Conservation (phyloP, 2,113 vertebrate species). For the Menura novaehollandiae region DNA sequence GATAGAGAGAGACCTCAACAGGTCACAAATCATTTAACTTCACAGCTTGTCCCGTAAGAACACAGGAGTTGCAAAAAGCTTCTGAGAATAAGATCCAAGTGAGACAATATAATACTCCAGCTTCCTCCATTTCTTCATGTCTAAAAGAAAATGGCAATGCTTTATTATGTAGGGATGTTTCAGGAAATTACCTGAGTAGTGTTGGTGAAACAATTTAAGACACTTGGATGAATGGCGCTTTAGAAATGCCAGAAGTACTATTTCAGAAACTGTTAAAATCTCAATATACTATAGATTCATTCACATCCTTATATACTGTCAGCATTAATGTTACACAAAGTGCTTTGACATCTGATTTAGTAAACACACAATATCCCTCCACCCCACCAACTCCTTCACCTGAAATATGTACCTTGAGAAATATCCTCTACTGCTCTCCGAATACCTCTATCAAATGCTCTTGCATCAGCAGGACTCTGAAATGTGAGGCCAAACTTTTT, state of each 20-base stretch:
- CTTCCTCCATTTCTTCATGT: neutral
- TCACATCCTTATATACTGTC: neutral
- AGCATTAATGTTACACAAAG: neutral
- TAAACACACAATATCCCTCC: neutral
- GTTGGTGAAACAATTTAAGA: neutral
- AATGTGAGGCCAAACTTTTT: slow-evolving; percentile 99
- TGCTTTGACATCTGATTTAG: neutral
- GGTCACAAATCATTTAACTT: neutral
- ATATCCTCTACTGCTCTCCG: slow-evolving; percentile 95
- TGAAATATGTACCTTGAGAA: slow-evolving; percentile 82
- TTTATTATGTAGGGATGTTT: neutral
- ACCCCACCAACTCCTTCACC: neutral
- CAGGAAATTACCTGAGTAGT: neutral
- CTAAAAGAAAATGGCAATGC: neutral
- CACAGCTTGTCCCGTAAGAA: neutral
- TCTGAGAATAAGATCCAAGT: neutral
- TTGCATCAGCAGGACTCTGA: slow-evolving; percentile 96
- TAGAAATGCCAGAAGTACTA: neutral
- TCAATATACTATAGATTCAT: neutral
- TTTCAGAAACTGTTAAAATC: neutral
- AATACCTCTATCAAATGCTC: slow-evolving; percentile 97
- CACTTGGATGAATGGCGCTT: neutral
- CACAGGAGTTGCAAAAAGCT: neutral
- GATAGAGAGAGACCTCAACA: neutral
- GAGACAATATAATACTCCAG: neutral